These are phyloP conservation scores for Heterodera schachtii DNA, from an alignment of 1,140 invertebrate species.

Conservation along the genomic window DNA sequence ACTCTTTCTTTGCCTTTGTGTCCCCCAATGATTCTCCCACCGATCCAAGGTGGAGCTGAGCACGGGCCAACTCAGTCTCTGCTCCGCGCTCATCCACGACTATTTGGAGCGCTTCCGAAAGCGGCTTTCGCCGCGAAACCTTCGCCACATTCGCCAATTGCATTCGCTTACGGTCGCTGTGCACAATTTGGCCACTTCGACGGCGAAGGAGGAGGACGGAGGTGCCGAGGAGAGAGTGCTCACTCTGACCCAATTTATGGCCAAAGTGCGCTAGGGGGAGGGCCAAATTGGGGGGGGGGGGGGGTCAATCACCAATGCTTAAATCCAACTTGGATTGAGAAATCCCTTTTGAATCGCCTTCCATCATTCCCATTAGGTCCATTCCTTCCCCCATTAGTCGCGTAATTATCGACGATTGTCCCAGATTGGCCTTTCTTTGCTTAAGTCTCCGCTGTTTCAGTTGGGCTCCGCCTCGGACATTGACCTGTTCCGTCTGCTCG, in stretches of 20 bases:
- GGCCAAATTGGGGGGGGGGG: no score
- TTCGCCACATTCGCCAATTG: conserved; percentile 84
- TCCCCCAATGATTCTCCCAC: no score
- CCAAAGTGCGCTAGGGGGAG: conserved; percentile 14
- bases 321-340: no score
- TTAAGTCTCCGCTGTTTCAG: conserved; percentile 10
- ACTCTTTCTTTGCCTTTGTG: no score
- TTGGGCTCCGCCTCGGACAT: conserved; percentile 48
- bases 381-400: no score
- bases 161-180: conserved; percentile 78
- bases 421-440: no score
- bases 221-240: conserved; percentile 21
- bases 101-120: conserved; percentile 79
- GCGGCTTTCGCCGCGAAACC: conserved; percentile 79
- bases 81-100: conserved; percentile 65
- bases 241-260: conserved; percentile 32
- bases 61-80: conserved; percentile 72
- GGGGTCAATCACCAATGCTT: no score
- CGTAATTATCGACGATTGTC: no score
- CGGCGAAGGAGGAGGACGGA: conserved; percentile 27
- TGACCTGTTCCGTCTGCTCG: conserved; percentile 53
- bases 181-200: conserved; percentile 68
- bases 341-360: no score
- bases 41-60: conserved; percentile 70
- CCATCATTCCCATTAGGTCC: no score